These are phyloP conservation scores for Eristalinus sepulchralis DNA, from an alignment of 2,888 invertebrate genomes.

Conservation along the genomic window DNA sequence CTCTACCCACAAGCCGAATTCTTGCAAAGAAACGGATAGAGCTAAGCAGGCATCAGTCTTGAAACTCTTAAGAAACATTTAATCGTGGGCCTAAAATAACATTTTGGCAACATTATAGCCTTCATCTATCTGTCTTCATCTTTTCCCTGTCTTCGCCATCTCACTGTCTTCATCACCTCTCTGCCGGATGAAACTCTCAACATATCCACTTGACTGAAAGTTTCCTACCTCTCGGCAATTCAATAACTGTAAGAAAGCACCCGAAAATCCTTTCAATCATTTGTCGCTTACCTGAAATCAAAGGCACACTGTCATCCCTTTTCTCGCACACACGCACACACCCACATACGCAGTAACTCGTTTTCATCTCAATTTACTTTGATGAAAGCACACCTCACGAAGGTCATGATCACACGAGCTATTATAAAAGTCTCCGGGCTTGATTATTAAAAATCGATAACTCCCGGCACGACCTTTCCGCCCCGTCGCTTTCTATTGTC, in stretches of 20 bases:
- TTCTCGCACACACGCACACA: neutral
- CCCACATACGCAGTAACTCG: neutral
- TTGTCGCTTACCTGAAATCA: neutral
- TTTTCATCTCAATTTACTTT: neutral
- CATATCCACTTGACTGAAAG: neutral
- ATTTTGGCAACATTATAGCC: too few relatives aligned
- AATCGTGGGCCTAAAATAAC: too few relatives aligned
- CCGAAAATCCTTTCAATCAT: neutral
- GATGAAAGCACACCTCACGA: neutral
- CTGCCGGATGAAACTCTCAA: neutral
- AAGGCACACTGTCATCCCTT: neutral
- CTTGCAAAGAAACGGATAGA: too few relatives aligned
- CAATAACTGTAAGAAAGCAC: neutral
- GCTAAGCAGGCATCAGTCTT: too few relatives aligned
- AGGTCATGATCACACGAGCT: neutral
- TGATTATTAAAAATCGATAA: neutral
- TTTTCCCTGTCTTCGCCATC: too few relatives aligned
- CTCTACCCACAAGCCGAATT: too few relatives aligned
- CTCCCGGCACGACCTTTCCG: neutral
- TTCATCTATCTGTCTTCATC: too few relatives aligned
- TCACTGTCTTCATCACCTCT: neutral
- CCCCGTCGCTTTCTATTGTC: neutral
- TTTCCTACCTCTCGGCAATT: neutral
- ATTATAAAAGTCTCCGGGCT: neutral
- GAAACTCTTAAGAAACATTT: too few relatives aligned